Percentiles rank a stretch among this genome's conserved stretches.
Conservation (phyloP, 2,113 vertebrate genomes). For the Podarcis muralis region DNA sequence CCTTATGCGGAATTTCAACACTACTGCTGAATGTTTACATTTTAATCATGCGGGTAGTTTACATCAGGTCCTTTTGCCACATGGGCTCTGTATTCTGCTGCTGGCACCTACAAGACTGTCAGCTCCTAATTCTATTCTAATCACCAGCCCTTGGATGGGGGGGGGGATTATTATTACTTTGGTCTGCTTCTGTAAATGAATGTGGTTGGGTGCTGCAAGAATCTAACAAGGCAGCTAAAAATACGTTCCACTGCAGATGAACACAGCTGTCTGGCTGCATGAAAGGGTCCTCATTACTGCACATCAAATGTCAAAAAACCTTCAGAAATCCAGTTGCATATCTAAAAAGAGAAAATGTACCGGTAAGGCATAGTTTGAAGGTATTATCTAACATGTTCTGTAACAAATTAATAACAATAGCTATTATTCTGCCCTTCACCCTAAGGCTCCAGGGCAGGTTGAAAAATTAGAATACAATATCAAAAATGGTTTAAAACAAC, state of each 20-base stretch:
- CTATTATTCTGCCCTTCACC: too few species aligned
- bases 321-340: constrained; percentile 88
- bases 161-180: background rate
- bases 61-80: background rate
- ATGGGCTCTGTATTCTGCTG: background rate
- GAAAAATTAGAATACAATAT: too few species aligned
- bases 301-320: background rate
- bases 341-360: constrained; percentile 74
- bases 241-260: background rate
- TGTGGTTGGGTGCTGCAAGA: background rate
- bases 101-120: background rate
- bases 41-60: background rate
- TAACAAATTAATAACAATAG: too few species aligned
- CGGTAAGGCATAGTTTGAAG: background rate
- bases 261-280: background rate
- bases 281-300: background rate
- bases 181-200: background rate
- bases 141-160: too few species aligned
- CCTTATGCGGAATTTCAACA: background rate
- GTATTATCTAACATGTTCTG: background rate
- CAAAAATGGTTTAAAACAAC: too few species aligned
- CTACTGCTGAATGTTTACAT: too few species aligned
- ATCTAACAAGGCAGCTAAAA: background rate
- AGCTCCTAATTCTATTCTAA: background rate
- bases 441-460: too few species aligned